phyloP scores from a whole-genome alignment of 2,888 invertebrate genomes.

The Mechanitis mazaeus region DNA sequence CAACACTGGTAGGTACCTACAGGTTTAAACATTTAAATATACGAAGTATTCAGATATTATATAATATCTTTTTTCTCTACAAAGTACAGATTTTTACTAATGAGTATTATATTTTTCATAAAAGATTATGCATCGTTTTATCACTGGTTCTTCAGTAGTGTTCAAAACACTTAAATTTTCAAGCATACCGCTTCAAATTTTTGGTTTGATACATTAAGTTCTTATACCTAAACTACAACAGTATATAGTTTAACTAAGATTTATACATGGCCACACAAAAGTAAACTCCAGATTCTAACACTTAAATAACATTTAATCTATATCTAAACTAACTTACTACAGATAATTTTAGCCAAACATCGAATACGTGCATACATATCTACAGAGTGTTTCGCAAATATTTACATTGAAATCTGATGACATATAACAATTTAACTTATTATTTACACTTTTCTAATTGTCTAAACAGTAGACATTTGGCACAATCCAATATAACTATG shows the following conservation, averaged over 20 bases:
- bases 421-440: constrained; percentile 40
- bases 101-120: constrained; percentile 58
- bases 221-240: constrained; percentile 50
- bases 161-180: constrained; percentile 75
- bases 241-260: constrained; percentile 37
- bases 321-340: constrained; percentile 42
- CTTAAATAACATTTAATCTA: constrained; percentile 35
- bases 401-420: constrained; percentile 33
- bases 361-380: constrained; percentile 41
- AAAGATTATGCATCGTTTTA: constrained; percentile 56
- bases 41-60: constrained; percentile 19
- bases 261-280: constrained; percentile 68
- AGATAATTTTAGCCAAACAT: constrained; percentile 37
- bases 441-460: constrained; percentile 56
- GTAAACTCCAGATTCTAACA: constrained; percentile 44
- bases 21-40: constrained; percentile 16
- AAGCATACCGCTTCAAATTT: constrained; percentile 74
- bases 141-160: constrained; percentile 64
- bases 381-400: constrained; percentile 47
- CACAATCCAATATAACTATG: constrained; percentile 35
- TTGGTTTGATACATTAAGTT: constrained; percentile 70
- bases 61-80: constrained; percentile 22
- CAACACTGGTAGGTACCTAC: constrained; percentile 26
- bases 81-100: constrained; percentile 34
- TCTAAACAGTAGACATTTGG: constrained; percentile 50